Base-by-base conservation (phyloP, 2,888 invertebrate genomes). In the Andrena haemorrhoa region DNA sequence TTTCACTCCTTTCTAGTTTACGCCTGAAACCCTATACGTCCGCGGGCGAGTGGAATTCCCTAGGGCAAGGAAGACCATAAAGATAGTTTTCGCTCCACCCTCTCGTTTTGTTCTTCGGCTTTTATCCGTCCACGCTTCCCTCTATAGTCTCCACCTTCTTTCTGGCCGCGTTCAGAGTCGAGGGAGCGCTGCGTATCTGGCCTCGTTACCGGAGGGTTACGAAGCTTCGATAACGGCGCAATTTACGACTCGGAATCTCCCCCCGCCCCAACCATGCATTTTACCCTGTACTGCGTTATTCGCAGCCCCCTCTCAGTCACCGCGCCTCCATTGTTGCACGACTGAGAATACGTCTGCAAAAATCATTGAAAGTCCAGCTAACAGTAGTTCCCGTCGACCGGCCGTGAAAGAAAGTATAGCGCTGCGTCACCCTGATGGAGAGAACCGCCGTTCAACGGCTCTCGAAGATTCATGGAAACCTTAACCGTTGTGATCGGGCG, bases 1-100 rank as follows among this genome's bases (percentile, higher is more conserved):
- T 88, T 89, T 84, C 68, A 89, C 61, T 71, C 88, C 90, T 89
- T 90, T 89, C 90, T 90, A 91, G 92, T 92, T 92, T 91, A 91
- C 91, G 89, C 89, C 87, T 87, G 85, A 84, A 84, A 88, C 86
- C 82, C 83, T 85, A 89, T 89, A 88, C 35, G 70, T 31, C 73
- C 79, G 73, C 77, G 75, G 75, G 81, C 71, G 81, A 83, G 84
- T 76, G 33, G 70, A 69, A 75, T 77, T 61, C 70, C 4, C 63
- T 58, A 26, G 47, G 12, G 60, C 12, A 60, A 31, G 10, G 20
- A 53, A 29, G 23, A 69, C 29, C 47, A n/a, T 2, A 29, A 68
- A 26, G 10, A 74, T 31, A 33, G 47, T 75, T 49, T 56, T 64
- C 41, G n/a, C 56, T 16, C 29, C 20, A 23, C 33, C 23, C 16